Conservation (phyloP, 2,888 invertebrate species). For the Trissolcus japonicus region DNA sequence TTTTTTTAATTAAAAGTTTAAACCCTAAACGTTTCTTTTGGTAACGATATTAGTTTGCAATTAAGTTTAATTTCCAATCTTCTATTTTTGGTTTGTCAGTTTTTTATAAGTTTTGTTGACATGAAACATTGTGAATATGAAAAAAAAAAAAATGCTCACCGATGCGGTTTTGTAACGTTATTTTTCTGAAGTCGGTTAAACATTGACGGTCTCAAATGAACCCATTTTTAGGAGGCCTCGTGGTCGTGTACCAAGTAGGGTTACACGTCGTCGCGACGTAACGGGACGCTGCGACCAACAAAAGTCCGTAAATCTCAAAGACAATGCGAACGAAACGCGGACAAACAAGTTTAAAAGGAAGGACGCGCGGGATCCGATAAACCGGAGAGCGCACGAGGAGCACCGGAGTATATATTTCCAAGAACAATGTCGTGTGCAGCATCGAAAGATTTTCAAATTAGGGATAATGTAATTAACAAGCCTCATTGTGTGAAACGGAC, state of each 20-base stretch:
- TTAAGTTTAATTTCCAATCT: too few species aligned
- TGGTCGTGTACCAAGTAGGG: constrained; percentile 51
- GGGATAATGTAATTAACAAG: constrained; percentile 40
- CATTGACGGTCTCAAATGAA: constrained; percentile 21
- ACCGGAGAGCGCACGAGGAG: constrained; percentile 14
- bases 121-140: too few species aligned
- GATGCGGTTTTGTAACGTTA: too few species aligned
- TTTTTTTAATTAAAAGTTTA: too few species aligned
- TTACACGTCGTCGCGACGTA: constrained; percentile 52
- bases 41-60: too few species aligned
- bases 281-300: constrained; percentile 51
- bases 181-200: too few species aligned
- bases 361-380: constrained; percentile 39
- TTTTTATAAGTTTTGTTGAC: too few species aligned
- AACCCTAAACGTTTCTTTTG: too few species aligned
- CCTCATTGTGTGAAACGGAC: constrained; percentile 33
- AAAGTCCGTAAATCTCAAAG: constrained; percentile 42
- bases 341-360: constrained; percentile 42
- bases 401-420: background rate
- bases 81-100: too few species aligned
- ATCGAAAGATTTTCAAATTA: constrained; percentile 38
- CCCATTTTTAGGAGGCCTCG: constrained; percentile 28
- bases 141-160: too few species aligned
- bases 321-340: constrained; percentile 47
- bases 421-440: constrained; percentile 32